Evolutionary conservation across 1,140 invertebrate species (phyloP), one percentile per base, ranked within the genome.

Genomic region (Battus philenor): DNA sequence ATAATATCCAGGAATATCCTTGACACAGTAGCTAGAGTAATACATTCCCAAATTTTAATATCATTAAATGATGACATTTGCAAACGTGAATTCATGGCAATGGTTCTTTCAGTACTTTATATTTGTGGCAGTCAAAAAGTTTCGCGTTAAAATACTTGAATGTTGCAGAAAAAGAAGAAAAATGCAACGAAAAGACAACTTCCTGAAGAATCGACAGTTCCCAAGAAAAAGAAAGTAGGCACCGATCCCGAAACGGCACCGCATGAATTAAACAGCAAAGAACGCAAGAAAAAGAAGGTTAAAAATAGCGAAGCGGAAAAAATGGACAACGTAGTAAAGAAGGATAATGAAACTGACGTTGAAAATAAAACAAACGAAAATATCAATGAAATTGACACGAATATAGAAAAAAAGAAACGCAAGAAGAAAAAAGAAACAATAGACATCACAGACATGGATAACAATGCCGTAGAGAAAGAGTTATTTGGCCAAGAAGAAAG

Each of bases 231-330:
- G 20, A 32, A 12, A 15, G 26, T 41, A 49, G 10, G 4, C 18
- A 13, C n/a, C 13, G 11, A 11, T 39, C 41, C 44, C 47, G 22
- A 50, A 4, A 34, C 5, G 15, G 36, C 30, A 31, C 6, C 22
- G 6, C 16, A 54, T 30, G 50, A 47, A 33, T 24, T 39, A 32
- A 50, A 47, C 16, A 51, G 41, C 4, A 58, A 57, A 46, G 58
- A 56, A 29, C 43, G 31, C n/a, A 54, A 2, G 11, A 15, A 20
- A 39, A 45, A 20, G 41, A 30, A 24, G 43, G 10, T 17, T 32
- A 16, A 39, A 41, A 27, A 45, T 7, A 38, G 10, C 6, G 15
- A 30, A 29, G 31, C 31, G 18, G 11, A 41, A 34, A 33, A 38
- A 59, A 36, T 30, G 45, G 44, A 44, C 7, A 18, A 33, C 16